Evolutionary conservation across 2,113 vertebrate genomes (phyloP), one percentile per base, ranked within the genome.

Genomic region (Saccopteryx leptura): DNA sequence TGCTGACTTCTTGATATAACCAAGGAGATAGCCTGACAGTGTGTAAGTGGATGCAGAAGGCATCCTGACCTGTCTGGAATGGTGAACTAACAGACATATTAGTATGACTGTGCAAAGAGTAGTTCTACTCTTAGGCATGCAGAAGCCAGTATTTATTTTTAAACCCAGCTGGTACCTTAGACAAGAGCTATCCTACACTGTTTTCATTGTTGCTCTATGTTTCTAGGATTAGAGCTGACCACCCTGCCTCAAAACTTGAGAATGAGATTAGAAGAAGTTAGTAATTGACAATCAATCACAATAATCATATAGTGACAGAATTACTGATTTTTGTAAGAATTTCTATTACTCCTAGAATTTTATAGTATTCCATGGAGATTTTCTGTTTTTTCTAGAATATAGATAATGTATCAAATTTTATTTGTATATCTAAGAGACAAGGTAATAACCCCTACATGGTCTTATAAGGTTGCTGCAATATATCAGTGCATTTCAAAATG

Each of bases 261-360:
- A 63, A 39, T 9, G 12, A 46, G n/a, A 24, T 18, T 12, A 79
- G 61, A 14, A 82, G 6, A 76, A 78, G 28, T 56, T 4, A 85
- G 4, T 48, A 1, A n/a, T 85, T 83, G 31, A 9, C 15, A 68
- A n/a, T 9, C 63, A 83, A 72, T 75, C 69, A 91, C 26, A 48
- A 31, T 91, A 17, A 94, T 63, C 50, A 74, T 4, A n/a, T 17
- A 60, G 78, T 66, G 56, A 72, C 19, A 46, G 33, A 80, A 52
- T 94, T 69, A 56, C 24, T 74, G 21, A 92, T 65, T 52, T 84
- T n/a, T 13, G 50, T 50, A 76, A 81, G 21, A 74, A 89, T 85
- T 90, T 86, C n/a, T 82, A 15, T 63, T 58, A 71, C 13, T 50
- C 9, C 14, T 63, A 81, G 15, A 63, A 92, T 80, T 85, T 84